Conservation (phyloP, 2,888 invertebrate species). For the Tenthredo livida region DNA sequence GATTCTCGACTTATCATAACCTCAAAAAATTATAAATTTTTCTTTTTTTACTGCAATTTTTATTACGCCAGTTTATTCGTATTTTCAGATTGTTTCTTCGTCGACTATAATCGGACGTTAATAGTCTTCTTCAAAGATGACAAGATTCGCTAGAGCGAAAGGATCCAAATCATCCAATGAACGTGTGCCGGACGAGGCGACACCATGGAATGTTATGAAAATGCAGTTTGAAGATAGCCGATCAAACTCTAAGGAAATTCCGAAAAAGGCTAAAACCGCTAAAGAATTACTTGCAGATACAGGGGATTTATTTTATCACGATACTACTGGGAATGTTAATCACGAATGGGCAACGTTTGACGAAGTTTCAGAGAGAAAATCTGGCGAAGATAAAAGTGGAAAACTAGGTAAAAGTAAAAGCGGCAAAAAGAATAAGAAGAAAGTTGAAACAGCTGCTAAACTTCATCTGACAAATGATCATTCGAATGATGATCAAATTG, state of each 20-base stretch:
- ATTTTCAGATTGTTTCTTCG: not conserved
- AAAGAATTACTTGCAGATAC: conserved; percentile 27
- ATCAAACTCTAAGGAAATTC: not conserved
- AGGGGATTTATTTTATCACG: conserved; percentile 18
- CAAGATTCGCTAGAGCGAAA: conserved; percentile 87
- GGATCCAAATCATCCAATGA: conserved; percentile 89
- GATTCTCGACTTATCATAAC: not conserved
- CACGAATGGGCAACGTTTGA: conserved; percentile 46
- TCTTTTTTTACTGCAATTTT: not conserved
- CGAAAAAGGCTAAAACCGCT: conserved; percentile 24
- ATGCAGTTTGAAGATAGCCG: conserved; percentile 79
- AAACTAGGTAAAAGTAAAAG: conserved; percentile 46
- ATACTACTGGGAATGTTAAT: conserved; percentile 31
- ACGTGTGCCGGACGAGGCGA: conserved; percentile 84
- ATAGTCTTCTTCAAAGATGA: conserved; percentile 80
- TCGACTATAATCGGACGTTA: not conserved
- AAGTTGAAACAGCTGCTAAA: conserved; percentile 55
- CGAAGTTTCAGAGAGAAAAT: conserved; percentile 18
- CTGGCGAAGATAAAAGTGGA: conserved; percentile 46
- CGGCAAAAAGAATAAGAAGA: conserved; percentile 52
- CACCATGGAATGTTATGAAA: conserved; percentile 88
- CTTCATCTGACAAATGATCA: conserved; percentile 1
- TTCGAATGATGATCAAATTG: not conserved
- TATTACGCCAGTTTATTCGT: not conserved
- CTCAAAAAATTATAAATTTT: not conserved